A percentile compares a stretch with the other conserved stretches of the same genome.
phyloP scores from a whole-genome alignment of 2,888 invertebrate species.

The Nycteola revayana region DNA sequence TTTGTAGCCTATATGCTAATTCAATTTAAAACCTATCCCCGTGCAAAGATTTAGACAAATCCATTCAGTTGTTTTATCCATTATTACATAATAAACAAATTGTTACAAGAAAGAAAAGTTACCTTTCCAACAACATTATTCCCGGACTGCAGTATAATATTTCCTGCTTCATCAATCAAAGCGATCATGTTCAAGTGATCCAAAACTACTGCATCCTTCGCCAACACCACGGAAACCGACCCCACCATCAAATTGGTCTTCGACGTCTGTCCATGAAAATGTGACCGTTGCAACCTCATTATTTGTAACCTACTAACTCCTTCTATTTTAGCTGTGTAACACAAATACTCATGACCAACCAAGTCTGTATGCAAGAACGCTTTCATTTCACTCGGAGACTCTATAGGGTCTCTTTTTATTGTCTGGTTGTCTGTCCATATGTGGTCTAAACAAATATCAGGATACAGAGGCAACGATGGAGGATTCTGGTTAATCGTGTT shows the following conservation, averaged over 20 bases:
- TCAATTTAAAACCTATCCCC: no score
- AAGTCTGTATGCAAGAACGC: constrained; percentile 93
- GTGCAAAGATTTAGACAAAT: no score
- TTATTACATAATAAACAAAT: no score
- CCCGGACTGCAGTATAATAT: constrained; percentile 92
- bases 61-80: no score
- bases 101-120: no score
- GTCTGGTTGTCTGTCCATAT: constrained; percentile 91
- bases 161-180: constrained; percentile 89
- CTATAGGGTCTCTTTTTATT: constrained; percentile 58
- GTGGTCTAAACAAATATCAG: constrained; percentile 93
- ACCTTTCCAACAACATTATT: constrained; percentile 89
- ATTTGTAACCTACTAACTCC: constrained; percentile 83
- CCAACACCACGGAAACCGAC: constrained; percentile 85
- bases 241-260: constrained; percentile 89
- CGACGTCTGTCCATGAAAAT: constrained; percentile 62
- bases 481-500: constrained; percentile 71
- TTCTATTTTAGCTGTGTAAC: constrained; percentile 84
- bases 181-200: constrained; percentile 92
- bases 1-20: no score
- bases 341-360: constrained; percentile 91
- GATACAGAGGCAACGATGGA: constrained; percentile 87
- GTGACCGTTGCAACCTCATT: constrained; percentile 85
- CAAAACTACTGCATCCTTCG: constrained; percentile 92
- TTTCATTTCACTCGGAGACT: constrained; percentile 71